Conservation (phyloP, 2,888 invertebrate genomes). For the Anodontia alba region DNA sequence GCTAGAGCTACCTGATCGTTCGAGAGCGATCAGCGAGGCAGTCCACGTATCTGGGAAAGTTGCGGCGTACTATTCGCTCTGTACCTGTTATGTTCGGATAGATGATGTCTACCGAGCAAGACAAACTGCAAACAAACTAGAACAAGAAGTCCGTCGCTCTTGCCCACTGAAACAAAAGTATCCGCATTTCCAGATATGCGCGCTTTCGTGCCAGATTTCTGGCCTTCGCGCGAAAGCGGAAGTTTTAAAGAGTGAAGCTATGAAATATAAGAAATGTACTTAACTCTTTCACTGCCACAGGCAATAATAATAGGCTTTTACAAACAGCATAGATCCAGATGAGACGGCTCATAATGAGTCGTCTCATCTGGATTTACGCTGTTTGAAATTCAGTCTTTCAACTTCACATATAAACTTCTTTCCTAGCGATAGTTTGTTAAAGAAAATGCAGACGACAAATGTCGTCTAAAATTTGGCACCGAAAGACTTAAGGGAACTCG, state of each 20-base stretch:
- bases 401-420: too few species aligned
- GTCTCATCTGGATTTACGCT: too few species aligned
- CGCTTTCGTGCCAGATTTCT: not conserved
- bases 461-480: too few species aligned
- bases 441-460: too few species aligned
- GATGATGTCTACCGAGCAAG: slow-evolving; percentile 38
- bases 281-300: too few species aligned
- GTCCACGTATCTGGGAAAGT: slow-evolving; percentile 29
- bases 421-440: too few species aligned
- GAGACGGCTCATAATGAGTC: too few species aligned
- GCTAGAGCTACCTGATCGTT: slow-evolving; percentile 25
- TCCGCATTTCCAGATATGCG: slow-evolving; percentile 13
- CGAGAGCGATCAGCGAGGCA: not conserved
- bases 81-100: not conserved
- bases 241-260: not conserved
- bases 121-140: slow-evolving; percentile 13
- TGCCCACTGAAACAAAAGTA: not conserved
- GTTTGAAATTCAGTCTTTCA: too few species aligned
- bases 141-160: not conserved
- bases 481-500: too few species aligned
- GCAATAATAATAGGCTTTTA: too few species aligned
- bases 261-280: not conserved
- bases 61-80: slow-evolving; percentile 23
- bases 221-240: slow-evolving; percentile 16
- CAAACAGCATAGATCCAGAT: too few species aligned